These are phyloP conservation scores for Brachyptera risi DNA, from an alignment of 2,888 invertebrate species.

Conservation along the genomic window DNA sequence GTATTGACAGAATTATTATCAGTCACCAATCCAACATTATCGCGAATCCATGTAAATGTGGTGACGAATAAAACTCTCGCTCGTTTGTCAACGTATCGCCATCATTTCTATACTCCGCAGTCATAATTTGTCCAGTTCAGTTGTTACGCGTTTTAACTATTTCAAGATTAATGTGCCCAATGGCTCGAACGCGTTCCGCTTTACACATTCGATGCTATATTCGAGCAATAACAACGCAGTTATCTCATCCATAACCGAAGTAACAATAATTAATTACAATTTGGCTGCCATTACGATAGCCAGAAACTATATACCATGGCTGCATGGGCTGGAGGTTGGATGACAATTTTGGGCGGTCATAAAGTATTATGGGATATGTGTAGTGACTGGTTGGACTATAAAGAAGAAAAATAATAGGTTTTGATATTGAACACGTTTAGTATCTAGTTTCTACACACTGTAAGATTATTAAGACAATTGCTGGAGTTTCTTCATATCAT, in stretches of 20 bases:
- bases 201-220: background rate
- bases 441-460: too few relatives aligned
- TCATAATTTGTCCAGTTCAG: slow-evolving; percentile 12
- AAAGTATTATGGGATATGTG: too few relatives aligned
- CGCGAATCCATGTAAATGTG: background rate
- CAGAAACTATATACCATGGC: too few relatives aligned
- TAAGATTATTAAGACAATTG: too few relatives aligned
- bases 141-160: slow-evolving; percentile 5
- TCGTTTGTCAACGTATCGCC: slow-evolving; percentile 11
- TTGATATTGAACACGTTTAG: too few relatives aligned
- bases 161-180: slow-evolving; percentile 18
- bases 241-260: slow-evolving; percentile 20
- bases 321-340: too few relatives aligned
- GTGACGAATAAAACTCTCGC: slow-evolving; percentile 2
- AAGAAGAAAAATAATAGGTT: too few relatives aligned
- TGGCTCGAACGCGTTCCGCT: slow-evolving; percentile 1
- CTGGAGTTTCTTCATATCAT: too few relatives aligned
- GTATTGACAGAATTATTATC: background rate
- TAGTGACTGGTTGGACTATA: too few relatives aligned
- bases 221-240: slow-evolving; percentile 1
- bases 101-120: background rate
- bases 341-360: too few relatives aligned
- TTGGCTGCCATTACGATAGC: too few relatives aligned
- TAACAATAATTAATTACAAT: slow-evolving; percentile 1
- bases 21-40: background rate